Base-by-base conservation (phyloP, 2,888 invertebrate species). In the Cordilura impudica region DNA sequence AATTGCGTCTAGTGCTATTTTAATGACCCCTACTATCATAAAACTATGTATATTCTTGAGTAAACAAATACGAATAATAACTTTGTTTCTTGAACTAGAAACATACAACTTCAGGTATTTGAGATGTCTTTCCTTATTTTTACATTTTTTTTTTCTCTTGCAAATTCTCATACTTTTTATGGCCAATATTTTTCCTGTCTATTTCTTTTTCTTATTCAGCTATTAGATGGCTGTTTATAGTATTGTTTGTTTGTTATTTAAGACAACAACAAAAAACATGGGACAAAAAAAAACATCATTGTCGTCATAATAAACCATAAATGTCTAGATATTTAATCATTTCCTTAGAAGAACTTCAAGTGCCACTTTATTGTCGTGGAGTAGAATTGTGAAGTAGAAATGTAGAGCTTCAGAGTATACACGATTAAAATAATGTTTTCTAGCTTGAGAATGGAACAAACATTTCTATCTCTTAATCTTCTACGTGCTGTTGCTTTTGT, bases 301-400 rank as follows among this genome's bases (percentile, higher is more conserved):
- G 53, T 71, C 72, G 43, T 73, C 78, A 73, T 61, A 65, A 56
- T 66, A 65, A 75, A 75, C 71, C 79, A 75, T 75, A 79, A 79
- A 79, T 75, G 66, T 76, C 58, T 63, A 71, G 79, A 79, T 75
- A 79, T 79, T 79, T 79, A 75, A 79, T 79, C 71, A 79, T 71
- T 79, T 75, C 75, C 79, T 71, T 71, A 66, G 79, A 79, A 79
- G 71, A 79, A 75, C 79, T 71, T 75, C 71, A 79, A 79, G 79
- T 79, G 79, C 66, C 74, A 75, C 39, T 75, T 39, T 69, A 58
- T 2, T 73, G 47, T 47, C 63, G 47, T 39, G 35, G 14, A 60
- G 51, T 18, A 29, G 18, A 54, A n/a, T 39, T 21, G 45, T 12
- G n/a, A 21, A 73, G 19, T 14, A 53, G 16, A 19, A 26, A 16